Conservation (phyloP, 2,113 vertebrate genomes). For the Rattus norvegicus region DNA sequence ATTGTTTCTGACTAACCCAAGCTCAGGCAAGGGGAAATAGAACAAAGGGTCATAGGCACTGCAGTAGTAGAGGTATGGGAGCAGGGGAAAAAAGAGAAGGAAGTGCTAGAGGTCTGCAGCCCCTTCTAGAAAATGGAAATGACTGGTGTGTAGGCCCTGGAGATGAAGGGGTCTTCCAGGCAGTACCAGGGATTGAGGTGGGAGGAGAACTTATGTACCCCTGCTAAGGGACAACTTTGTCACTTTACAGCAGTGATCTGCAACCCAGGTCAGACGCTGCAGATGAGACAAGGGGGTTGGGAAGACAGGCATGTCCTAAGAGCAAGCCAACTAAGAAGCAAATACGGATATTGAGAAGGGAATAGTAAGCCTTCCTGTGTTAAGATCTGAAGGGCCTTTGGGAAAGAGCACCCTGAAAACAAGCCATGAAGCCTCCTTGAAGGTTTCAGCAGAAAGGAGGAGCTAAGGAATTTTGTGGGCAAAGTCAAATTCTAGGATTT, state of each 20-base stretch:
- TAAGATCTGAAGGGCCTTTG: not conserved
- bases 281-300: not conserved
- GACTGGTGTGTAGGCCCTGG: not conserved
- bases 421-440: not conserved
- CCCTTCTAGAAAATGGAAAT: slow-evolving; percentile 22
- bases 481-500: not conserved
- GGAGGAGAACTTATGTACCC: not conserved
- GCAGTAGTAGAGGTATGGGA: not conserved
- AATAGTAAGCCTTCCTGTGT: not conserved
- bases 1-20: not conserved
- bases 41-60: not conserved
- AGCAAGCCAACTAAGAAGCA: not conserved
- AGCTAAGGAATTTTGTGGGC: not conserved
- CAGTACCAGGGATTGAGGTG: not conserved
- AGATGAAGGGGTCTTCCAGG: not conserved
- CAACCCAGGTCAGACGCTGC: not conserved
- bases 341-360: not conserved
- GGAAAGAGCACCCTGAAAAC: not conserved
- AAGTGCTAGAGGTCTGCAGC: not conserved
- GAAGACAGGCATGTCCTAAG: not conserved
- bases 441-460: not conserved
- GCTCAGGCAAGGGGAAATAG: not conserved
- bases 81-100: not conserved
- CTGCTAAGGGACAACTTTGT: slow-evolving; percentile 9
- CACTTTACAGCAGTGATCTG: not conserved